phyloP scores from a whole-genome alignment of 2,113 vertebrate genomes.

The Rattus rattus region DNA sequence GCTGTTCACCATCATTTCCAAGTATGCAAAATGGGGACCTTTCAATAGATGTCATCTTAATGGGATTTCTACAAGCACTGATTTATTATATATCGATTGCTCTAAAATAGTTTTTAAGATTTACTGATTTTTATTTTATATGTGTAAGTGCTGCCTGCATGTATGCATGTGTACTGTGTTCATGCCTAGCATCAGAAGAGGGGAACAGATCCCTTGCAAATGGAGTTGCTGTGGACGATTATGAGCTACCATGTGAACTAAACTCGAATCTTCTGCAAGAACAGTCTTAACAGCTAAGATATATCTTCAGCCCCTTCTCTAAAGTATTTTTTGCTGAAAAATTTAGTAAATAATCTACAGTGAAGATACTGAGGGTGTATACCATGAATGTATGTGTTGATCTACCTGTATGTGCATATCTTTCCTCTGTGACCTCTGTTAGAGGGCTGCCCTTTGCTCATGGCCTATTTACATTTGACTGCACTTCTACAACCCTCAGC shows the following conservation, averaged over 20 bases:
- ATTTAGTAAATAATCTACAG: neutral
- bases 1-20: neutral
- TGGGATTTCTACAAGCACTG: rapidly evolving
- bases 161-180: neutral
- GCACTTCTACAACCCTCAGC: neutral
- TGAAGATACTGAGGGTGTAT: neutral
- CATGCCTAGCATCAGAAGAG: neutral
- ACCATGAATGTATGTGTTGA: neutral
- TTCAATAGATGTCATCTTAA: neutral
- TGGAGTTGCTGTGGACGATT: neutral
- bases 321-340: neutral
- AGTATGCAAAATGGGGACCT: neutral
- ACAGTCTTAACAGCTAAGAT: neutral
- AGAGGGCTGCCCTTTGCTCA: neutral
- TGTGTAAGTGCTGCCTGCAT: neutral
- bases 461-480: neutral
- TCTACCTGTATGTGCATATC: no score
- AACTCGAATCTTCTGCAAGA: neutral
- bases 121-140: neutral
- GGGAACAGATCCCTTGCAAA: neutral
- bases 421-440: neutral
- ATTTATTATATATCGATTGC: neutral
- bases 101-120: neutral
- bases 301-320: neutral
- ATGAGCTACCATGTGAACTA: neutral